Conservation (phyloP, 2,888 invertebrate genomes). For the Punctoribates punctum region DNA sequence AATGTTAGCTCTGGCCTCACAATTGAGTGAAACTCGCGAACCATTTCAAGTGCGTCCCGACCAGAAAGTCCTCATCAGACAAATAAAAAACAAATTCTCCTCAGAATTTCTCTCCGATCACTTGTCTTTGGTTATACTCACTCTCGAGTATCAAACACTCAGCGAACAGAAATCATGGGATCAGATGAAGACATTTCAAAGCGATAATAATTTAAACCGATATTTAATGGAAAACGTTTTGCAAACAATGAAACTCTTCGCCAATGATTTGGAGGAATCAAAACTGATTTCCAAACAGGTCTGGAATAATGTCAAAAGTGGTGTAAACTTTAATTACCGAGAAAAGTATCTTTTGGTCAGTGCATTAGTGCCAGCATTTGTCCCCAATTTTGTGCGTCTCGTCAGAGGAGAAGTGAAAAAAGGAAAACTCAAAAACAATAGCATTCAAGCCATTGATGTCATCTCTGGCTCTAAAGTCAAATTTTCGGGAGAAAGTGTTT, state of each 20-base stretch:
- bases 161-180: background rate
- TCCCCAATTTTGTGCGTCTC: conserved; percentile 17
- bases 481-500: conserved; percentile 13
- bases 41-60: conserved; percentile 19
- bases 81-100: conserved; percentile 12
- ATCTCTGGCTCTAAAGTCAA: background rate
- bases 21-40: conserved; percentile 27
- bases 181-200: background rate
- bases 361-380: conserved; percentile 10
- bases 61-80: background rate
- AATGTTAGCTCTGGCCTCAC: conserved; percentile 57
- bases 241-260: conserved; percentile 18
- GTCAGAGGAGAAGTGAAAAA: background rate
- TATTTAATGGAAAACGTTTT: conserved; percentile 22
- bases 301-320: background rate
- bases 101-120: conserved; percentile 16
- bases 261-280: conserved; percentile 14
- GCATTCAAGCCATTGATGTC: conserved; percentile 4
- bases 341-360: background rate
- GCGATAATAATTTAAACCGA: background rate
- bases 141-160: background rate
- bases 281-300: background rate
- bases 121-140: background rate
- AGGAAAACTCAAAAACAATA: background rate
- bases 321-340: conserved; percentile 2